phyloP scores from a whole-genome alignment of 1,140 invertebrate genomes.

The Heliconius hewitsoni region DNA sequence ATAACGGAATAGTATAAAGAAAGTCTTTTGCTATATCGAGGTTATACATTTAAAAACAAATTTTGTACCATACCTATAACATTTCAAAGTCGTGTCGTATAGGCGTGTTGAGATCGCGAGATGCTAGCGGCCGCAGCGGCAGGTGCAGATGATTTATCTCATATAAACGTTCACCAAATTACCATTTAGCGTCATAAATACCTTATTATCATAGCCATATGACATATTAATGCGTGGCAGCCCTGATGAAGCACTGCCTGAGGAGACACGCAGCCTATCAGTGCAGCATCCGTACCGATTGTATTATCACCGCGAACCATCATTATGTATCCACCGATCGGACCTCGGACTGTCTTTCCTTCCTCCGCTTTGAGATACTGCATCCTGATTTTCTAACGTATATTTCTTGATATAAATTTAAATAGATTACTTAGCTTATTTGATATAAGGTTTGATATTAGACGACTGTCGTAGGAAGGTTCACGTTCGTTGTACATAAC shows the following conservation, averaged over 20 bases:
- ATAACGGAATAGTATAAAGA: no score
- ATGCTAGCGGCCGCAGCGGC: slow-evolving; percentile 42
- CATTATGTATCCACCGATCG: slow-evolving; percentile 39
- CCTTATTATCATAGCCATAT: slow-evolving; percentile 50
- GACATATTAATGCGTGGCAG: slow-evolving; percentile 45
- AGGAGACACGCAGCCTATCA: slow-evolving; percentile 46
- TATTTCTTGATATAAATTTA: slow-evolving; percentile 29
- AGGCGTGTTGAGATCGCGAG: slow-evolving; percentile 51
- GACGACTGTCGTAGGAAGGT: neutral
- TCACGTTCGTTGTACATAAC: neutral
- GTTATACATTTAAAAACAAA: neutral
- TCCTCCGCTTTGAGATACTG: slow-evolving; percentile 46
- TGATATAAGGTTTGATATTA: neutral
- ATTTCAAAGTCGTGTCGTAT: slow-evolving; percentile 40
- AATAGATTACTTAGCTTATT: slow-evolving; percentile 16
- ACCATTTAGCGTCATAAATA: slow-evolving; percentile 48
- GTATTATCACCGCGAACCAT: slow-evolving; percentile 42
- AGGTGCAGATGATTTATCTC: slow-evolving; percentile 58
- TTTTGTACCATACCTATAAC: slow-evolving; percentile 20
- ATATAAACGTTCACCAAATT: slow-evolving; percentile 50
- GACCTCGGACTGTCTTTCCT: slow-evolving; percentile 42
- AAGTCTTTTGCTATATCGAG: neutral
- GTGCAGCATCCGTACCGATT: slow-evolving; percentile 48
- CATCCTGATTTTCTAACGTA: slow-evolving; percentile 43
- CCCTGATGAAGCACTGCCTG: slow-evolving; percentile 34